phyloP scores from a whole-genome alignment of 2,888 invertebrate species.

The Coenonympha glycerion region DNA sequence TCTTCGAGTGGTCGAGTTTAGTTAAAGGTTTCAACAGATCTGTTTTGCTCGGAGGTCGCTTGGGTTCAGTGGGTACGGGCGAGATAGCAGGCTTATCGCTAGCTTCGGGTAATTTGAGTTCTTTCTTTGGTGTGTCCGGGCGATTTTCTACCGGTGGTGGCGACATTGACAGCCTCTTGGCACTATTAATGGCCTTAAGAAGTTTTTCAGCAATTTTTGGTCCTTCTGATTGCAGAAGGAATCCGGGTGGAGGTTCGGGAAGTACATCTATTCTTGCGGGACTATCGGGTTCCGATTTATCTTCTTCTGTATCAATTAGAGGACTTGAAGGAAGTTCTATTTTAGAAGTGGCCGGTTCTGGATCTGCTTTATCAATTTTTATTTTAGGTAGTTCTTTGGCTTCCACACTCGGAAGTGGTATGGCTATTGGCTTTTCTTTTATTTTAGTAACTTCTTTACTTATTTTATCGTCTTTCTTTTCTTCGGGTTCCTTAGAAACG shows the following conservation, averaged over 20 bases:
- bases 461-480: conserved; percentile 26
- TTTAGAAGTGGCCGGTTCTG: conserved; percentile 41
- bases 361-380: conserved; percentile 44
- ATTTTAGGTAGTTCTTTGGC: conserved; percentile 33
- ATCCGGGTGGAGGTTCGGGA: conserved; percentile 69
- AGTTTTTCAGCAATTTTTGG: conserved; percentile 79
- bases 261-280: conserved; percentile 66
- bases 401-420: conserved; percentile 40
- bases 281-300: conserved; percentile 70
- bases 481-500: conserved; percentile 28
- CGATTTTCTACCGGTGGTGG: conserved; percentile 56
- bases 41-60: conserved; percentile 42
- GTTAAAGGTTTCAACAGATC: conserved; percentile 40
- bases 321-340: conserved; percentile 60
- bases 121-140: conserved; percentile 52
- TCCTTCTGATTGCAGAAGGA: conserved; percentile 66
- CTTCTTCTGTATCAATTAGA: conserved; percentile 66
- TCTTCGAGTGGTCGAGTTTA: conserved; percentile 48
- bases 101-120: conserved; percentile 27
- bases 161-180: conserved; percentile 69
- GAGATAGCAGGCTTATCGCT: conserved; percentile 32
- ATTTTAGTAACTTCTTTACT: conserved; percentile 31
- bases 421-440: conserved; percentile 34
- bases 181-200: conserved; percentile 76
- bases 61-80: conserved; percentile 35